phyloP scores from a whole-genome alignment of 1,140 invertebrate species.

The Portunus trituberculatus region DNA sequence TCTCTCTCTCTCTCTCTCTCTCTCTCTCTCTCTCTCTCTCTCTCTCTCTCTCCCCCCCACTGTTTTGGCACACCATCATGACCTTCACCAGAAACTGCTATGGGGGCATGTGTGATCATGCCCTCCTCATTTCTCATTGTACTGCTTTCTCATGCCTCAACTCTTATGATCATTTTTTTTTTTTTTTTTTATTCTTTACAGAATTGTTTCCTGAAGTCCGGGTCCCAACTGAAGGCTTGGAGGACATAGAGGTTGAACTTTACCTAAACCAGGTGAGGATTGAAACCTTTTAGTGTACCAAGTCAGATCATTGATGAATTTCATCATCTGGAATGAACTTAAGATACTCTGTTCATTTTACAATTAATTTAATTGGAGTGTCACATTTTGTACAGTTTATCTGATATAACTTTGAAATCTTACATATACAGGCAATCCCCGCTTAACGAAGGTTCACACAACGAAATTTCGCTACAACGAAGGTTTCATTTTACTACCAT shows the following conservation, averaged over 20 bases:
- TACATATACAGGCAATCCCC: too few relatives aligned
- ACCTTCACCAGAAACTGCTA: too few relatives aligned
- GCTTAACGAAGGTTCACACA: too few relatives aligned
- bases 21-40: not conserved
- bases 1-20: slow-evolving; percentile 1
- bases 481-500: too few relatives aligned
- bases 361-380: too few relatives aligned
- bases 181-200: slow-evolving; percentile 35
- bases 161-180: not conserved
- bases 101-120: too few relatives aligned
- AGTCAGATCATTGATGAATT: not conserved
- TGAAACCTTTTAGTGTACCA: not conserved
- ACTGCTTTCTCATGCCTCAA: too few relatives aligned
- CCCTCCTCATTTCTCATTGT: too few relatives aligned
- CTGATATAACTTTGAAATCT: too few relatives aligned
- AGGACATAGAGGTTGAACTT: slow-evolving; percentile 92
- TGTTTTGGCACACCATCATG: not conserved
- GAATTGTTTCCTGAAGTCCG: slow-evolving; percentile 80
- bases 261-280: slow-evolving; percentile 85
- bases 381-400: too few relatives aligned
- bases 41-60: not conserved
- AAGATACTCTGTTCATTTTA: too few relatives aligned
- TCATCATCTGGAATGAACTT: not conserved
- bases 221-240: slow-evolving; percentile 84
- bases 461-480: too few relatives aligned